phyloP scores from a whole-genome alignment of 2,888 invertebrate species.

The Asteroscopus sphinx region DNA sequence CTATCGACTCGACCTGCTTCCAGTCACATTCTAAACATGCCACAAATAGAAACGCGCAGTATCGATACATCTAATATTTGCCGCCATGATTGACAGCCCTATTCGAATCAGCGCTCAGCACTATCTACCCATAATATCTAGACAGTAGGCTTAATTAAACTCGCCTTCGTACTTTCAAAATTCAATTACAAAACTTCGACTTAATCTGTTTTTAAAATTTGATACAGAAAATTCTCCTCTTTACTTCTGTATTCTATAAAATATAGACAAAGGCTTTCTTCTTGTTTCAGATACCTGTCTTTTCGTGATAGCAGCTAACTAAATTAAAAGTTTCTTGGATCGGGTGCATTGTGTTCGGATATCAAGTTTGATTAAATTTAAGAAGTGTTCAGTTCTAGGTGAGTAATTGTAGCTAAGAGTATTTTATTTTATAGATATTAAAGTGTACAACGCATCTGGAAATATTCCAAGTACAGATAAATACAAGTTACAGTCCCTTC shows the following conservation, averaged over 20 bases:
- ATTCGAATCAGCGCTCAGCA: constrained; percentile 1
- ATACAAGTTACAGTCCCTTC: too few species aligned
- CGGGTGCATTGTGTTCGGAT: constrained; percentile 53
- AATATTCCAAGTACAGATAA: too few species aligned
- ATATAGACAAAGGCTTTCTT: constrained; percentile 43
- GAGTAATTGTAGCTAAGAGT: constrained; percentile 40
- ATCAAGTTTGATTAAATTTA: constrained; percentile 57
- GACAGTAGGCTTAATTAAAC: constrained; percentile 33
- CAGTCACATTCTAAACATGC: constrained; percentile 20
- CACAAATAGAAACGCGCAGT: constrained; percentile 7
- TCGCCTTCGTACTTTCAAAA: constrained; percentile 29
- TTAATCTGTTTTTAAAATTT: constrained; percentile 37
- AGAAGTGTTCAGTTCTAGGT: constrained; percentile 50
- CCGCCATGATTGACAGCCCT: constrained; percentile 18
- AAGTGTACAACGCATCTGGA: too few species aligned
- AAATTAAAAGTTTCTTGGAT: constrained; percentile 57
- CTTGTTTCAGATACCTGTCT: constrained; percentile 64
- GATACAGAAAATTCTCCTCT: constrained; percentile 23
- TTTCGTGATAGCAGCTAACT: constrained; percentile 53
- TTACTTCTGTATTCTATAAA: constrained; percentile 38
- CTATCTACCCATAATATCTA: constrained; percentile 20
- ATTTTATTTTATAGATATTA: neutral
- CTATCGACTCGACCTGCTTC: neutral
- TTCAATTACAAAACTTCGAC: constrained; percentile 43
- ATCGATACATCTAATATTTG: constrained; percentile 18